Base-by-base conservation (phyloP, 2,113 vertebrate species). In the Cyphomyrus discorhynchus region DNA sequence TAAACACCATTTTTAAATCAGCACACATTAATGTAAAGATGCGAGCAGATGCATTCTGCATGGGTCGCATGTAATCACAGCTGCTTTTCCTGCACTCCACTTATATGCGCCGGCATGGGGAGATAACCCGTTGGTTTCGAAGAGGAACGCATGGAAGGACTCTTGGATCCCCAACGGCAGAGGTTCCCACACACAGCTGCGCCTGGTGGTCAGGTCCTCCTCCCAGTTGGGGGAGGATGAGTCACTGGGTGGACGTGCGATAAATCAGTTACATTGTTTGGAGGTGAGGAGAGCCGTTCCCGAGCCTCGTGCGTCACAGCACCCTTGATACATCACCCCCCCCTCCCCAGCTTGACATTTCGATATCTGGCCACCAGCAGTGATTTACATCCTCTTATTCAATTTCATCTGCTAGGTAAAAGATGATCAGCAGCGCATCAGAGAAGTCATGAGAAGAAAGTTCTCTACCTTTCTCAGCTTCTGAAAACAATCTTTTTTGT, bases 241-340 rank as follows among this genome's bases (percentile, higher is more conserved):
- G 49, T 53, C 85, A 52, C 85, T 19, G 31, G 5, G 85, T 87
- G 85, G 47, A 53, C 50, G 49, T 87, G 85, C 13, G 31, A 87
- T 87, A 87, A 87, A 87, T 87, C 85, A 53, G 50, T 27, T 39
- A 21, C 49, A 87, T 87, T 87, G 85, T 87, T 87, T 87, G 19
- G 50, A 21, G 27, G 85, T 53, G 50, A 56, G 50, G 85, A 8
- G 85, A 35, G 85, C 15, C 6, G 17, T 1, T 42, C 49, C 13
- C 24, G 15, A 8, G 27, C 10, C 85, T 56, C 17, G 24, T 11
- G 27, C 85, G n/a, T 47, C 47, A 83, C 21, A 27, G 84, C 24
- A 13, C 47, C 49, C 85, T 17, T 86, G 27, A 53, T 53, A 35
- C 50, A 87, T 87, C 50, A 56, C 35, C 74, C 39, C 39, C 74